Evolutionary conservation across 2,888 invertebrate species (phyloP).

Genomic region (Drosophila nigricruria): DNA sequence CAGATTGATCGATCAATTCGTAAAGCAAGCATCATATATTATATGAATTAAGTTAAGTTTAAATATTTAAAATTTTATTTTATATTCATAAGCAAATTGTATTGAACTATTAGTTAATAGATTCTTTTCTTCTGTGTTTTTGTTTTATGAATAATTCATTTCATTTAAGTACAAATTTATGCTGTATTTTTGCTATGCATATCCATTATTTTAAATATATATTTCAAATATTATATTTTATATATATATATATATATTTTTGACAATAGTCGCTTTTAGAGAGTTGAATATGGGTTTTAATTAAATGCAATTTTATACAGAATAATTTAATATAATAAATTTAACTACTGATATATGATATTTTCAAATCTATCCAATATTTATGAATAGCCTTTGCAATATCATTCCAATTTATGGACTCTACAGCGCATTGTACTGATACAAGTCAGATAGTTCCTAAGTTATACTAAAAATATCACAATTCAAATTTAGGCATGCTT

Average conservation of each 20-base stretch:
- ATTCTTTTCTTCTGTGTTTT: neutral
- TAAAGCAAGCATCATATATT: conserved; percentile 1
- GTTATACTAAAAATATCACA: conserved; percentile 15
- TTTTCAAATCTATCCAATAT: neutral
- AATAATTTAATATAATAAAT: neutral
- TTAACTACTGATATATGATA: conserved; percentile 1
- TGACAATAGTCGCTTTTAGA: conserved; percentile 5
- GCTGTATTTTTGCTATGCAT: neutral
- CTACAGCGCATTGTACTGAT: neutral
- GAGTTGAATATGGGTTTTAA: neutral
- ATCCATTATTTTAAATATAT: neutral
- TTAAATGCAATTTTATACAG: conserved; percentile 2
- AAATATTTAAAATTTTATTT: neutral
- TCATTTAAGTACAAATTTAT: neutral
- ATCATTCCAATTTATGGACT: neutral
- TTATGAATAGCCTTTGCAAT: neutral
- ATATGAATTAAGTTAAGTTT: neutral
- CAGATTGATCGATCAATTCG: conserved; percentile 1
- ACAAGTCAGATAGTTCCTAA: conserved; percentile 1
- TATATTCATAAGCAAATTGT: neutral
- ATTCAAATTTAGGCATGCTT: conserved; percentile 11
- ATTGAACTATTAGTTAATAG: neutral
- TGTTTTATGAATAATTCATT: neutral
- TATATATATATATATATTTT: neutral
- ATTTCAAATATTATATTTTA: no score